These are phyloP conservation scores for Chymomyza fuscimana DNA, from an alignment of 2,888 invertebrate genomes.

Conservation along the genomic window DNA sequence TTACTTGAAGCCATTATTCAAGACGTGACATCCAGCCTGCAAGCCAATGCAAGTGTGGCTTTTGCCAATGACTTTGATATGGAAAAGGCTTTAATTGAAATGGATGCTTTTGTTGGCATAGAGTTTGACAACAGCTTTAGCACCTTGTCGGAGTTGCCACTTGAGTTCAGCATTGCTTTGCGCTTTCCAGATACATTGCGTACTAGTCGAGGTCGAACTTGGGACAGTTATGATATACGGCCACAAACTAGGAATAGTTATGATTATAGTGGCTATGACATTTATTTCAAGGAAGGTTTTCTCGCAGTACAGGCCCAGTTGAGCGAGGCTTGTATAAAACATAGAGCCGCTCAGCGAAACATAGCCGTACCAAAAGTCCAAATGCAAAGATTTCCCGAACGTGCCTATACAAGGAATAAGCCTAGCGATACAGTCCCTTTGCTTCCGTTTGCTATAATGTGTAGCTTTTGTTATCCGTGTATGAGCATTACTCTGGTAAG, in stretches of 20 bases:
- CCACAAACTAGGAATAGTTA: neutral
- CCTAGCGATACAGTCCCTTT: neutral
- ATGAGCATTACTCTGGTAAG: neutral
- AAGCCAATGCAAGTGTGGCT: neutral
- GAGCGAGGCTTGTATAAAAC: constrained; percentile 29
- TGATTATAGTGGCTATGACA: constrained; percentile 10
- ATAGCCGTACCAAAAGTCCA: neutral
- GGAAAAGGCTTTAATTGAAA: neutral
- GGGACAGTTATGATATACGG: too few relatives aligned
- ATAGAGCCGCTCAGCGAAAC: neutral
- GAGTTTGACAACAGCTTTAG: constrained; percentile 40
- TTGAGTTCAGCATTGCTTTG: constrained; percentile 22
- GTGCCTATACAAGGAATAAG: neutral
- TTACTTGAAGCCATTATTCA: constrained; percentile 5
- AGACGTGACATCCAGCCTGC: neutral
- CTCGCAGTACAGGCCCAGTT: constrained; percentile 34
- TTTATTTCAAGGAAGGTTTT: constrained; percentile 34
- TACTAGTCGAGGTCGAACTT: too few relatives aligned
- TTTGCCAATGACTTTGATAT: constrained; percentile 14
- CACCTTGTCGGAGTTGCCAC: constrained; percentile 21
- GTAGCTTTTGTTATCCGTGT: neutral
- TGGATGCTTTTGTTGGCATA: constrained; percentile 42
- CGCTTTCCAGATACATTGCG: constrained; percentile 41
- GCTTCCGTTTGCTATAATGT: neutral
- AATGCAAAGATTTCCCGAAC: neutral